phyloP scores from a whole-genome alignment of 2,888 invertebrate genomes.

The Callimorpha dominula region DNA sequence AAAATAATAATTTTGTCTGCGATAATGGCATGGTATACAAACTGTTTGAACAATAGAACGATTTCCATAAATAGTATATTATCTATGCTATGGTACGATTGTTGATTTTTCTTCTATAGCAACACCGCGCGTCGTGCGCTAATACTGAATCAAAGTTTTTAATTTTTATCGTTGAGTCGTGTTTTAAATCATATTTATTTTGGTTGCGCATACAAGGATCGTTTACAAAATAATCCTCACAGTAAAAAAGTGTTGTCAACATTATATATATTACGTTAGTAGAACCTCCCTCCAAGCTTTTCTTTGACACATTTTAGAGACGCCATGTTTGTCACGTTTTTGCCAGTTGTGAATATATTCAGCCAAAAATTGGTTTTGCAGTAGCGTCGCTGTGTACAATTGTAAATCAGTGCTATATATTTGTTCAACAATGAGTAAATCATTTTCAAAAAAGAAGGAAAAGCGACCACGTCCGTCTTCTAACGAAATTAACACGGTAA shows the following conservation, averaged over 20 bases:
- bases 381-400: conserved; percentile 33
- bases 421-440: conserved; percentile 67
- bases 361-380: conserved; percentile 57
- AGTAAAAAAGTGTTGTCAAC: conserved; percentile 4
- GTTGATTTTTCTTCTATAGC: conserved; percentile 20
- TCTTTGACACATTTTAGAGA: conserved; percentile 68
- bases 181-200: conserved; percentile 18
- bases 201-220: conserved; percentile 8
- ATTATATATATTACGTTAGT: conserved; percentile 14
- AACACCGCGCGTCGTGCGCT: conserved; percentile 41
- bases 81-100: no score
- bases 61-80: no score
- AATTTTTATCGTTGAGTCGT: conserved; percentile 20
- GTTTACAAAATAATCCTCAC: background rate
- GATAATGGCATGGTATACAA: no score
- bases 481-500: conserved; percentile 70
- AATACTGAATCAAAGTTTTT: conserved; percentile 25
- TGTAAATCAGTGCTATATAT: conserved; percentile 39
- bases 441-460: conserved; percentile 63
- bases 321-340: conserved; percentile 86
- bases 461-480: conserved; percentile 67
- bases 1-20: background rate
- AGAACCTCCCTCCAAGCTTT: conserved; percentile 53
- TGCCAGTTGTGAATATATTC: conserved; percentile 73
- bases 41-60: no score